A percentile compares a stretch with the other conserved stretches of the same genome.
phyloP scores from a whole-genome alignment of 64 coral and sea anemone species.

The Acropora yongei region DNA sequence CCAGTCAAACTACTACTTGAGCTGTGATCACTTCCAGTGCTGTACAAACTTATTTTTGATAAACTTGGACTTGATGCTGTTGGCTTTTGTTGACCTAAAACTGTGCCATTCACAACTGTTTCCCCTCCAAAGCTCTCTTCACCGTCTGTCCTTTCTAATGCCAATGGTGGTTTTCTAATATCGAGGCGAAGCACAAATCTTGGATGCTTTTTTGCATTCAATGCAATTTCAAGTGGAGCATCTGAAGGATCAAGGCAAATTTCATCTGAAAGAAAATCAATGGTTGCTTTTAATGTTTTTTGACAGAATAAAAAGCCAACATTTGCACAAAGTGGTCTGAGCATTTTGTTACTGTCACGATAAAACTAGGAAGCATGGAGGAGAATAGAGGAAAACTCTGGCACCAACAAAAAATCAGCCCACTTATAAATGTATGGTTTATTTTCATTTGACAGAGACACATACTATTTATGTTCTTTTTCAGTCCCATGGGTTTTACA shows the following conservation, averaged over 20 bases:
- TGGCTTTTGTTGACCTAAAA: not conserved
- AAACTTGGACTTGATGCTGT: not conserved
- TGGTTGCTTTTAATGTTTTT: not conserved
- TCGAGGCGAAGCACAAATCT: constrained; percentile 86
- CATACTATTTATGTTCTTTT: too few relatives aligned
- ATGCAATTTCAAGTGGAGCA: constrained; percentile 89
- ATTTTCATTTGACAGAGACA: too few relatives aligned
- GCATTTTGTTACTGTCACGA: not conserved
- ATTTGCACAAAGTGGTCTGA: too few relatives aligned
- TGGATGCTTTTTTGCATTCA: constrained; percentile 84
- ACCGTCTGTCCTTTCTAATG: not conserved
- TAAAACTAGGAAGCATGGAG: not conserved
- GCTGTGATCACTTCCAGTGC: constrained; percentile 35
- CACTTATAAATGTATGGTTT: too few relatives aligned
- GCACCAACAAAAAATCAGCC: too few relatives aligned
- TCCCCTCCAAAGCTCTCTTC: not conserved
- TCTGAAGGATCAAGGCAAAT: constrained; percentile 97
- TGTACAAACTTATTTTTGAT: constrained; percentile 34
- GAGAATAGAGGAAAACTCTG: too few relatives aligned
- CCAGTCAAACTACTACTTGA: constrained; percentile 15
- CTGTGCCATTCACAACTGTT: constrained; percentile 29
- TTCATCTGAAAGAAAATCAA: constrained; percentile 80
- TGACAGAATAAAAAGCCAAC: too few relatives aligned
- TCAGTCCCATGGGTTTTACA: too few relatives aligned
- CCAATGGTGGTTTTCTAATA: constrained; percentile 19